Evolutionary conservation across 2,113 vertebrate species (phyloP).

Genomic region (Mormyrus lacerda): DNA sequence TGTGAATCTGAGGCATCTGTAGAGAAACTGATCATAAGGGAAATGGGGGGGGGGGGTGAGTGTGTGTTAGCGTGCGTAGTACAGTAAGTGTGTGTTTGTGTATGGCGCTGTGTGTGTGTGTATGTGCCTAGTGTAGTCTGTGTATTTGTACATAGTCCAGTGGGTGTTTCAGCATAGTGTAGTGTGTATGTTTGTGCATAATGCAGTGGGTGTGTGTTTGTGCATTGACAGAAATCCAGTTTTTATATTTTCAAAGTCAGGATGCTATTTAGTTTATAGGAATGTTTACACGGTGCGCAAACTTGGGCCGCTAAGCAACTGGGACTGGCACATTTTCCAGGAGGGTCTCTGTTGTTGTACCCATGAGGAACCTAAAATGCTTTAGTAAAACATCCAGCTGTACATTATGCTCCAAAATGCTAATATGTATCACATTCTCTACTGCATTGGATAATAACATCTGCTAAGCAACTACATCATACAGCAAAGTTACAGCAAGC

Average conservation of each 20-base stretch:
- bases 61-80: neutral
- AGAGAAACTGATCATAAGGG: neutral
- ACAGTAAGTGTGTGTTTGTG: neutral
- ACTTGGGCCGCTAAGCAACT: neutral
- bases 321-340: neutral
- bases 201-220: neutral
- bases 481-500: neutral
- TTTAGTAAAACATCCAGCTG: neutral
- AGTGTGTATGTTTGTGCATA: neutral
- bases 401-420: neutral
- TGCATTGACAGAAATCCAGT: neutral
- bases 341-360: constrained; percentile 1
- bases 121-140: neutral
- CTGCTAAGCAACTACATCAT: neutral
- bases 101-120: neutral
- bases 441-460: neutral
- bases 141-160: neutral
- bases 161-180: neutral
- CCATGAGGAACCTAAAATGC: neutral
- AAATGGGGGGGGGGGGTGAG: neutral
- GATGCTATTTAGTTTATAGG: neutral
- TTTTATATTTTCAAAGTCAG: neutral
- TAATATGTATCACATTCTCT: neutral
- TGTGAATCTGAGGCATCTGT: neutral
- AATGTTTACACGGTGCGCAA: neutral